These are phyloP conservation scores for Drosophila bipectinata DNA, from an alignment of 1,140 invertebrate species.

Conservation along the genomic window DNA sequence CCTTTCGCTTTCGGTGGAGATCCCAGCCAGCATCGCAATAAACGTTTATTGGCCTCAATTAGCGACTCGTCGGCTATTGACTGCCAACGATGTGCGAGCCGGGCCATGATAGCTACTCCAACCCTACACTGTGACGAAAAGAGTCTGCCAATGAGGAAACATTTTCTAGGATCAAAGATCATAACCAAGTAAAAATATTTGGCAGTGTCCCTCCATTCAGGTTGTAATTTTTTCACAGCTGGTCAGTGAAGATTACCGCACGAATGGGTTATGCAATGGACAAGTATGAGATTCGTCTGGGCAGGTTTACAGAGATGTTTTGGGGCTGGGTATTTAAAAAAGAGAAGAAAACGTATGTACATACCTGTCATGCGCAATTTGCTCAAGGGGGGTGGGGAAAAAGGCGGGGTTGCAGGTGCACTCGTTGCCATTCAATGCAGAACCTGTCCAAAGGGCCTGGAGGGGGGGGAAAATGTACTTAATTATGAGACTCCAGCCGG, in stretches of 20 bases:
- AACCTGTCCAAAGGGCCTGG: constrained; percentile 43
- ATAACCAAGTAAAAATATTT: not conserved
- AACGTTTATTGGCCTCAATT: constrained; percentile 77
- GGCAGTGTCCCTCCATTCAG: constrained; percentile 20
- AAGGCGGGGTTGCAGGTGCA: constrained; percentile 50
- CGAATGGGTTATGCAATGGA: constrained; percentile 59
- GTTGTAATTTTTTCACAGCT: constrained; percentile 62
- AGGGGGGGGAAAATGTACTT: constrained; percentile 18
- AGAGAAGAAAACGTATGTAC: not conserved
- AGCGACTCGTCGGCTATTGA: constrained; percentile 67
- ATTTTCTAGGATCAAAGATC: not conserved
- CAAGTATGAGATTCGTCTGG: constrained; percentile 61
- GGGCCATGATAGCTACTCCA: constrained; percentile 58
- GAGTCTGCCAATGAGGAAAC: not conserved
- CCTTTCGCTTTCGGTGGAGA: constrained; percentile 58
- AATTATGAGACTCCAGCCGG: constrained; percentile 32
- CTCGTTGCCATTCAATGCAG: constrained; percentile 47
- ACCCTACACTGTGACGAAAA: constrained; percentile 13
- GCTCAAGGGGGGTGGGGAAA: constrained; percentile 10
- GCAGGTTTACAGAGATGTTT: constrained; percentile 30
- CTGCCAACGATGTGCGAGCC: constrained; percentile 76
- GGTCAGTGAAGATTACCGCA: constrained; percentile 69
- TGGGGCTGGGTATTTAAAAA: constrained; percentile 31
- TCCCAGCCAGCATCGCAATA: constrained; percentile 31
- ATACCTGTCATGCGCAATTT: constrained; percentile 49